Percentiles rank a stretch among this genome's conserved stretches.
Evolutionary conservation across 1,140 invertebrate genomes (phyloP).

Genomic region (Protaetia brevitarsis): DNA sequence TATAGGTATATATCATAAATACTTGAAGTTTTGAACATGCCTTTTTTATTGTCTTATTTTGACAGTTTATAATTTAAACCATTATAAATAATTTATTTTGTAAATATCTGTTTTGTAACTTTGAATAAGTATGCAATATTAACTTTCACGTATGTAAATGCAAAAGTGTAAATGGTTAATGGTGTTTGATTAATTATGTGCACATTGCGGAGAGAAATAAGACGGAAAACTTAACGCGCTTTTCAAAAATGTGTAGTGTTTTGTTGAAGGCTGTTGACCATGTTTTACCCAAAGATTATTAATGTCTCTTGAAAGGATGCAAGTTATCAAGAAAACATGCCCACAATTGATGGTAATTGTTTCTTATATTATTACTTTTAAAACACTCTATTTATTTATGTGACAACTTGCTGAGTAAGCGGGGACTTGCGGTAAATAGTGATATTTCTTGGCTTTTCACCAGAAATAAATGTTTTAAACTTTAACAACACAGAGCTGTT

Average conservation of each 20-base stretch:
- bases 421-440: too few relatives aligned
- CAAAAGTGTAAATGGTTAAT: not conserved
- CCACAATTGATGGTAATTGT: constrained; percentile 21
- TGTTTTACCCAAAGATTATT: constrained; percentile 9
- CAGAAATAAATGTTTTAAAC: too few relatives aligned
- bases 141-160: not conserved
- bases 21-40: not conserved
- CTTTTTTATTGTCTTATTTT: too few relatives aligned
- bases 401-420: too few relatives aligned
- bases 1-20: not conserved
- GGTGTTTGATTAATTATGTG: not conserved
- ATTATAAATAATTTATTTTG: constrained; percentile 5
- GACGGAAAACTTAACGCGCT: not conserved
- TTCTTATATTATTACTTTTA: not conserved
- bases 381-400: not conserved
- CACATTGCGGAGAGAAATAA: not conserved
- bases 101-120: not conserved
- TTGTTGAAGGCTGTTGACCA: not conserved
- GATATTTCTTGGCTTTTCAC: too few relatives aligned
- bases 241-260: not conserved
- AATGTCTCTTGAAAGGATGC: constrained; percentile 2
- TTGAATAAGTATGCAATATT: not conserved
- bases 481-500: not conserved
- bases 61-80: constrained; percentile 6
- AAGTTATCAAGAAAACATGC: constrained; percentile 16